Base-by-base conservation (phyloP, 2,888 invertebrate species). In the Volucella zonaria region DNA sequence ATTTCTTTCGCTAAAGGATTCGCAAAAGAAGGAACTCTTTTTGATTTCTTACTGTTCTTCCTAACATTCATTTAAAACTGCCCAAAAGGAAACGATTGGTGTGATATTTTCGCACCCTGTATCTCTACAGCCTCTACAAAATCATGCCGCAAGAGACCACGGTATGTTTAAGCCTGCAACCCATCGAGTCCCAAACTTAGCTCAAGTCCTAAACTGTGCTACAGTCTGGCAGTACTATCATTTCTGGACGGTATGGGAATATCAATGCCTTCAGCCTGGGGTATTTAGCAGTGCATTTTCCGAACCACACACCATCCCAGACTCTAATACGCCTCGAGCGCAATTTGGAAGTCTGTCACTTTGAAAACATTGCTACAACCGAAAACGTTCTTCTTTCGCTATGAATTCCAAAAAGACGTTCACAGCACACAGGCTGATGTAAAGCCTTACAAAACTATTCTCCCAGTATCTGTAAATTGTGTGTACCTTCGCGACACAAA, bases 351-450 rank as follows among this genome's bases (percentile, higher is more conserved):
- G 95, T 99, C 2, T 99, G 99, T 0, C 99, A 99, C 91, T 99
- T 99, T 99, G 99, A 99, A 9, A 99, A 99, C 90, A 97, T 99
- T 89, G 99, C 99, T 23, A 94, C 99, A 0, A 98, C 99, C 91
- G 99, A 99, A 91, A 95, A 96, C 8, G 94, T 99, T 87, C 2
- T 99, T 99, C 93, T 99, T 99, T 2, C 95, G 99, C 51, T 98
- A 98, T 92, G 99, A 99, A 91, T 99, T 97, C 91, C 99, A 99
- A 92, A 95, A 98, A 88, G 98, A 98, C 89, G 94, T 96, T 8
- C 95, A 97, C 88, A 97, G 96, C 88, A 96, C 96, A 1, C 95
- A 96, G 64, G 95, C 98, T 3, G 97, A 98, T 88, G 95, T 99
- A 15, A 96, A 97, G 89, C 95, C 96, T 1, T 99, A 98, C 92